Conservation (phyloP, 2,797 vertebrate genomes). For the Caiman crocodilus region DNA sequence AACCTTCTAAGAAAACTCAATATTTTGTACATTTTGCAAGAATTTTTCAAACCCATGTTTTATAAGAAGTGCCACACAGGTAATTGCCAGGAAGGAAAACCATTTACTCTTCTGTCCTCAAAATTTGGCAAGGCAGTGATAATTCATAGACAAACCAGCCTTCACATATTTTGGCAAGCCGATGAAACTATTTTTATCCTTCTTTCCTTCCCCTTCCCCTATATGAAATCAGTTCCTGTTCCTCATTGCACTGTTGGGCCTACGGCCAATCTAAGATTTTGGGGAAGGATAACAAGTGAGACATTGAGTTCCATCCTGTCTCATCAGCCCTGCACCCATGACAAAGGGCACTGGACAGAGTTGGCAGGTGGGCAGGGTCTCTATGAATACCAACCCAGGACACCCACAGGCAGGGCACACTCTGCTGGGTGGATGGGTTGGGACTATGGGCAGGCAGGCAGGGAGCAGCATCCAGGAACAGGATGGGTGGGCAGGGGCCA, state of each 20-base stretch:
- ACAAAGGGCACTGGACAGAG: no score
- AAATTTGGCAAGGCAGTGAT: background rate
- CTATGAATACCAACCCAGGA: no score
- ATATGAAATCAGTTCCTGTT: background rate
- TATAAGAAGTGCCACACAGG: background rate
- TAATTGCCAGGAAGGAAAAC: background rate
- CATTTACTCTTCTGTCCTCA: background rate
- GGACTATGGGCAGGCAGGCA: no score
- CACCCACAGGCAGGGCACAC: no score
- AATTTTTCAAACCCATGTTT: background rate
- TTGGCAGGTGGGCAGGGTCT: no score
- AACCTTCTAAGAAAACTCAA: background rate
- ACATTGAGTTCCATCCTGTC: no score
- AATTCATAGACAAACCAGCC: no score
- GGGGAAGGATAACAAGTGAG: background rate
- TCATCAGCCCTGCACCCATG: no score
- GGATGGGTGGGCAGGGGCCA: no score
- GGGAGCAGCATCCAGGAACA: no score
- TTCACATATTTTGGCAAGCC: background rate
- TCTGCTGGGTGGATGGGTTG: no score
- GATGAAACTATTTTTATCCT: no score
- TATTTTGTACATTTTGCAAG: background rate
- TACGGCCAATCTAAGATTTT: background rate
- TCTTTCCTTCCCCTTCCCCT: background rate
- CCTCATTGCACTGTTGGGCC: background rate